Percentiles rank a stretch among this genome's conserved stretches.
Conservation (phyloP, 64 coral and sea anemone species). For the Porites lutea region DNA sequence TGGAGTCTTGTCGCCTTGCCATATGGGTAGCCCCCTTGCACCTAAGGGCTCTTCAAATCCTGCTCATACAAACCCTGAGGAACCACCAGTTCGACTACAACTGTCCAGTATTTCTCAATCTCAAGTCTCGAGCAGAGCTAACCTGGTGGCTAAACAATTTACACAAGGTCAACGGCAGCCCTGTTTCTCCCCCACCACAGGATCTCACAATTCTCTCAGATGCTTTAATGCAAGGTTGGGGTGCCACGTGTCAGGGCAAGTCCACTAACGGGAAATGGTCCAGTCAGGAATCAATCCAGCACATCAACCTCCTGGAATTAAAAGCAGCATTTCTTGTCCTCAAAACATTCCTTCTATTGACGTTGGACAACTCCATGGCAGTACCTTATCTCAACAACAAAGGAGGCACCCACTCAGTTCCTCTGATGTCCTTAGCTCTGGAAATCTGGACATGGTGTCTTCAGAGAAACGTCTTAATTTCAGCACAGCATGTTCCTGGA, state of each 20-base stretch:
- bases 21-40: neutral
- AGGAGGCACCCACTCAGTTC: constrained; percentile 16
- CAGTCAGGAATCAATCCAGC: neutral
- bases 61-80: neutral
- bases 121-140: neutral
- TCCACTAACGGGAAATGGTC: neutral
- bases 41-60: neutral
- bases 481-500: constrained; percentile 8
- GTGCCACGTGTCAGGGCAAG: neutral
- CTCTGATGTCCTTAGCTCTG: neutral
- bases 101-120: neutral
- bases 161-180: neutral
- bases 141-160: neutral
- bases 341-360: constrained; percentile 6
- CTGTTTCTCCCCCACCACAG: neutral
- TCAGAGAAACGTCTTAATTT: constrained; percentile 10
- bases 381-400: constrained; percentile 7
- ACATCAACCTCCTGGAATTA: neutral
- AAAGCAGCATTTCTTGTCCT: constrained; percentile 26
- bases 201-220: neutral
- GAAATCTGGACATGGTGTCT: constrained; percentile 43
- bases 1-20: neutral
- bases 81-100: neutral
- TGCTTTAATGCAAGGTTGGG: neutral
- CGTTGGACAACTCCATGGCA: constrained; percentile 24